A percentile compares a stretch with the other conserved stretches of the same genome.
Conservation (phyloP, 2,888 invertebrate species). For the Ypsolopha scabrella region DNA sequence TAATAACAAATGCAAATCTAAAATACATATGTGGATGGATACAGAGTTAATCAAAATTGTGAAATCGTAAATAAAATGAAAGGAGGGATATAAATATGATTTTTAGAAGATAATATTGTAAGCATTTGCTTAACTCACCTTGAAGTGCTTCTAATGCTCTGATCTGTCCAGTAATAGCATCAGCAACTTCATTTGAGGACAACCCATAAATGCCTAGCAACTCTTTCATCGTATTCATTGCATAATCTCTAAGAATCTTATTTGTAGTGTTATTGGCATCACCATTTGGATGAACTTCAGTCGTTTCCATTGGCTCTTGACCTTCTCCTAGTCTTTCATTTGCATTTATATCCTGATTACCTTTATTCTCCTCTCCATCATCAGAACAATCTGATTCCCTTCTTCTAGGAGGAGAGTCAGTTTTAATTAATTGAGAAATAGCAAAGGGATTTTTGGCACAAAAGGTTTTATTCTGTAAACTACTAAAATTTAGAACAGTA, state of each 20-base stretch:
- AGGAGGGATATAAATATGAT: not conserved
- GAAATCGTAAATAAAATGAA: not conserved
- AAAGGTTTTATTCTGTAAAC: conserved; percentile 63
- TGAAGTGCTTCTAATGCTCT: conserved; percentile 77
- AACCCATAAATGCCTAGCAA: conserved; percentile 82
- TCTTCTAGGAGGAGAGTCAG: conserved; percentile 65
- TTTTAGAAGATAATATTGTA: not conserved
- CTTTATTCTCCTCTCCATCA: conserved; percentile 51
- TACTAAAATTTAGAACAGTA: conserved; percentile 59
- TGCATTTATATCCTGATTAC: conserved; percentile 50
- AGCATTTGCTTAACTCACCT: conserved; percentile 71
- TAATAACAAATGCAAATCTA: no score
- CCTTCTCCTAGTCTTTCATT: conserved; percentile 51
- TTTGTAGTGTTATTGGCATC: conserved; percentile 62
- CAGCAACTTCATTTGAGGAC: conserved; percentile 76
- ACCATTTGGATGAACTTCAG: conserved; percentile 46
- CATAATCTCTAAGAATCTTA: conserved; percentile 79
- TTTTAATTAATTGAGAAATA: conserved; percentile 67
- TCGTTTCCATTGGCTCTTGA: conserved; percentile 41
- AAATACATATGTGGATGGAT: no score
- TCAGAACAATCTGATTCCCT: conserved; percentile 58
- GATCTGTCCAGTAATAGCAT: conserved; percentile 76
- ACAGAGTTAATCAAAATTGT: no score
- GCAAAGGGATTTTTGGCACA: conserved; percentile 71
- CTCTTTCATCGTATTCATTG: conserved; percentile 84